A percentile compares a stretch with the other conserved stretches of the same genome.
These are phyloP conservation scores for Lochmaea capreae DNA, from an alignment of 2,888 invertebrate species.

Conservation along the genomic window DNA sequence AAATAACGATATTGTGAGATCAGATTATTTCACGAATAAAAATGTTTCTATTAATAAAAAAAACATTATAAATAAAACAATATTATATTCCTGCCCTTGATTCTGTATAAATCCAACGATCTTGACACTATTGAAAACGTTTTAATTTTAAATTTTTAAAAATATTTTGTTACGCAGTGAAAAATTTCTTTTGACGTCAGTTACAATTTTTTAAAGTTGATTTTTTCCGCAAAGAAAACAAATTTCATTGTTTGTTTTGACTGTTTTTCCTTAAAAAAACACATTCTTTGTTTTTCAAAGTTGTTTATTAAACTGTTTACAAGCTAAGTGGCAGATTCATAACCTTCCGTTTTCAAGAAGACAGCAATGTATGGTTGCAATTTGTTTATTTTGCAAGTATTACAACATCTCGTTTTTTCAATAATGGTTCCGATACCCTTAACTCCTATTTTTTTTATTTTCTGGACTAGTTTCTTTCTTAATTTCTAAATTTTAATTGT, in stretches of 20 bases:
- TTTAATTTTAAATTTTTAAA: constrained; percentile 3
- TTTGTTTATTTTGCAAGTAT: too few relatives aligned
- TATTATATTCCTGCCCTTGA: neutral
- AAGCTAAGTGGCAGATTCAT: neutral
- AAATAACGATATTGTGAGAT: too few relatives aligned
- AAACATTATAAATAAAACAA: too few relatives aligned
- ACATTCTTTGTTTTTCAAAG: neutral
- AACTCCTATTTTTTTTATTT: too few relatives aligned
- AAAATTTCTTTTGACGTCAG: constrained; percentile 3
- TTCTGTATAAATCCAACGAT: neutral
- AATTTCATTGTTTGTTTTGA: constrained; percentile 5
- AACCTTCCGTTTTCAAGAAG: neutral
- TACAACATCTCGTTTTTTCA: too few relatives aligned
- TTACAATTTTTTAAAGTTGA: neutral
- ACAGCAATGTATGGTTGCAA: neutral
- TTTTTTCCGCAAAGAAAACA: neutral
- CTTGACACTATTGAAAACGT: constrained; percentile 1
- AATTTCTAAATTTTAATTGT: too few relatives aligned
- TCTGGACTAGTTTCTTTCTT: too few relatives aligned
- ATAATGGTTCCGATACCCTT: too few relatives aligned
- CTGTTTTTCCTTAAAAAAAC: neutral
- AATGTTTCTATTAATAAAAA: too few relatives aligned
- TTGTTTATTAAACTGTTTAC: neutral
- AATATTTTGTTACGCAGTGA: constrained; percentile 1
- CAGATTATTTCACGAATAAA: too few relatives aligned